These are phyloP conservation scores for Cloeon dipterum DNA, from an alignment of 2,888 invertebrate species.

Conservation along the genomic window DNA sequence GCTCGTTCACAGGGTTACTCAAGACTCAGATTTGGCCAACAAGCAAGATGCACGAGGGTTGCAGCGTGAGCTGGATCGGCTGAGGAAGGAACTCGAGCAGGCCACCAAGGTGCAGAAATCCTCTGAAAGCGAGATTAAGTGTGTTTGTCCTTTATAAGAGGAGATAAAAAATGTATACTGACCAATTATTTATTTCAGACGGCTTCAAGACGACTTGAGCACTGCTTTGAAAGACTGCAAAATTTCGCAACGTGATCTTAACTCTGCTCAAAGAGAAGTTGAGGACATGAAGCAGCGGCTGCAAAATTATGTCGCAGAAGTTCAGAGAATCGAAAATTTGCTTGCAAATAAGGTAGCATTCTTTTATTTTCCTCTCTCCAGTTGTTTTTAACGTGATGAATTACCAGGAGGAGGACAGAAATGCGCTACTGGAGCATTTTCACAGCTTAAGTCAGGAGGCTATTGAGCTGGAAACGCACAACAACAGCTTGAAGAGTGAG, in stretches of 20 bases:
- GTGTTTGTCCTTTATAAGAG: constrained; percentile 5
- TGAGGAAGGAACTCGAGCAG: constrained; percentile 33
- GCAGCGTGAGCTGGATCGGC: constrained; percentile 27
- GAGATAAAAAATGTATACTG: too few species aligned
- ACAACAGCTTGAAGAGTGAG: constrained; percentile 55
- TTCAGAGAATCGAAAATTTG: constrained; percentile 54
- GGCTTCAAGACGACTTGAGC: constrained; percentile 47
- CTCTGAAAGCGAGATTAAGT: constrained; percentile 33
- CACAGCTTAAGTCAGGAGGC: constrained; percentile 55
- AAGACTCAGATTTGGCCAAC: constrained; percentile 18
- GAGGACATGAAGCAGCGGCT: constrained; percentile 49
- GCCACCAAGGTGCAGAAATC: constrained; percentile 30
- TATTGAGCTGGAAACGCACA: constrained; percentile 49
- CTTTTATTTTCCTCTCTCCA: too few species aligned
- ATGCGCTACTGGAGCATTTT: constrained; percentile 60
- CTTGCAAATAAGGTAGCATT: constrained; percentile 34
- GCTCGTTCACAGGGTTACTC: constrained; percentile 4
- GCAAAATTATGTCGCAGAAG: constrained; percentile 61
- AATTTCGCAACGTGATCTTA: constrained; percentile 38
- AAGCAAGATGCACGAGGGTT: constrained; percentile 26
- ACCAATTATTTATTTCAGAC: too few species aligned
- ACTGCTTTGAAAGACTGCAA: constrained; percentile 35
- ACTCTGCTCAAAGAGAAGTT: constrained; percentile 43
- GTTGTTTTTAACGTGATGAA: background rate
- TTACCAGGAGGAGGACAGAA: constrained; percentile 47